Base-by-base conservation (phyloP, 2,113 vertebrate genomes). In the Aptenodytes patagonicus region DNA sequence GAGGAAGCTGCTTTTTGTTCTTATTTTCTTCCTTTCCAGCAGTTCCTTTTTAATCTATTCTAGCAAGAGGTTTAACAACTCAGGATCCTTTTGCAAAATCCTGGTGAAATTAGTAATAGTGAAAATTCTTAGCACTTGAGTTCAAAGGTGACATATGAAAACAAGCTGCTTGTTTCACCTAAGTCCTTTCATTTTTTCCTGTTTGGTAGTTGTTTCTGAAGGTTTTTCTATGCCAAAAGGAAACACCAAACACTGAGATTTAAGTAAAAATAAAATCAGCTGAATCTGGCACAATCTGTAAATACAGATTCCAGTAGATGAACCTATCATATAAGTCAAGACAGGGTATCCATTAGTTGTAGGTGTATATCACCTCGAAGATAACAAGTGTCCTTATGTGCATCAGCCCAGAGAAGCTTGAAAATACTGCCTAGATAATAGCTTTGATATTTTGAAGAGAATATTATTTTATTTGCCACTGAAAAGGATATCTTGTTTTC, bases 1-100 rank as follows among this genome's bases (percentile, higher is more conserved):
- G 24, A 91, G 40, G 10, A 96, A 91, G 52, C 9, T 81, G 36
- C 16, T 44, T 87, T 93, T 89, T 78, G 38, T 66, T 93, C 55
- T 73, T 52, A 3, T 40, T 93, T 89, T 64, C 47, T 20, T 38
- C 47, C 40, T 84, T 73, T 71, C 20, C 58, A 62, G 58, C 29
- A 46, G 61, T 38, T 83, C 26, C 73, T 81, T 85, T 82, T 82
- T 72, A 93, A 91, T 87, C 73, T 55, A 1, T 62, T 65, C n/a
- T 80, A 68, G n/a, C n/a, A 64, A 89, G 29, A 54, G 19, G 5
- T 44, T 90, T 65, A 85, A 82, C 9, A 87, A 82, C 42, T 80
- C 25, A 20, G 11, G 20, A 92, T 66, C 11, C 31, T 83, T 83
- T 80, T 70, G 58, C 36, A 89, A 83, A 89, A 60, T 32, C 54